These are phyloP conservation scores for Drosophila erecta DNA, from an alignment of 1,140 invertebrate genomes.

Conservation along the genomic window DNA sequence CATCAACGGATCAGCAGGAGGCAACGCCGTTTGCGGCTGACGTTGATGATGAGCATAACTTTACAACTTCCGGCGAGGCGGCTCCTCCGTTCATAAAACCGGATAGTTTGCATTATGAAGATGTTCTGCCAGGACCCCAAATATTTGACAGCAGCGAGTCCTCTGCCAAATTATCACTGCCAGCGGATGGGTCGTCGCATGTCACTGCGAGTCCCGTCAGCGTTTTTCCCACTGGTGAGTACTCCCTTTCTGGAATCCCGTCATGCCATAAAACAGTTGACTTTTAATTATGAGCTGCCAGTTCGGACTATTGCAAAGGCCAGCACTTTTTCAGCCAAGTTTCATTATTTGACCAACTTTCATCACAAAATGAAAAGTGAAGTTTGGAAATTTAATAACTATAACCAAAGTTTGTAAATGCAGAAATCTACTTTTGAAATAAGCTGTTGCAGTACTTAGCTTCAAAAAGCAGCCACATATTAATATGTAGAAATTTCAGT, in stretches of 20 bases:
- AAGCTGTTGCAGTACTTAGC: too few relatives aligned
- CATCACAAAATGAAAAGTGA: not conserved
- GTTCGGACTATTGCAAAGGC: conserved; percentile 44
- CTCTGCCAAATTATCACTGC: conserved; percentile 72
- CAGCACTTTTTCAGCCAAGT: conserved; percentile 54
- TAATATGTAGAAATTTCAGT: too few relatives aligned
- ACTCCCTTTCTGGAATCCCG: conserved; percentile 23
- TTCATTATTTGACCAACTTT: conserved; percentile 6
- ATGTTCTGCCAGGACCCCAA: conserved; percentile 65
- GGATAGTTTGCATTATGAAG: conserved; percentile 80
- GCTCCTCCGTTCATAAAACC: conserved; percentile 54
- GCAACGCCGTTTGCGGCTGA: conserved; percentile 39
- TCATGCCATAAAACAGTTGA: conserved; percentile 60
- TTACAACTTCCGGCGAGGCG: conserved; percentile 72
- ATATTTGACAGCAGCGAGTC: conserved; percentile 69
- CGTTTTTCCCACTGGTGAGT: conserved; percentile 72
- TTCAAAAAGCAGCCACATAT: too few relatives aligned
- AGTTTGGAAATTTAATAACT: not conserved
- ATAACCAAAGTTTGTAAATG: not conserved
- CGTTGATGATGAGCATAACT: conserved; percentile 77
- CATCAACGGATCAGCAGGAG: conserved; percentile 46
- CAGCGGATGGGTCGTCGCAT: conserved; percentile 57
- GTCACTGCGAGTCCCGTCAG: conserved; percentile 65
- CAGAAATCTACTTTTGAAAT: too few relatives aligned
- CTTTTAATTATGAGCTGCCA: conserved; percentile 78